These are phyloP conservation scores for Dryoscopus gambensis DNA, from an alignment of 2,113 vertebrate genomes.

Conservation along the genomic window DNA sequence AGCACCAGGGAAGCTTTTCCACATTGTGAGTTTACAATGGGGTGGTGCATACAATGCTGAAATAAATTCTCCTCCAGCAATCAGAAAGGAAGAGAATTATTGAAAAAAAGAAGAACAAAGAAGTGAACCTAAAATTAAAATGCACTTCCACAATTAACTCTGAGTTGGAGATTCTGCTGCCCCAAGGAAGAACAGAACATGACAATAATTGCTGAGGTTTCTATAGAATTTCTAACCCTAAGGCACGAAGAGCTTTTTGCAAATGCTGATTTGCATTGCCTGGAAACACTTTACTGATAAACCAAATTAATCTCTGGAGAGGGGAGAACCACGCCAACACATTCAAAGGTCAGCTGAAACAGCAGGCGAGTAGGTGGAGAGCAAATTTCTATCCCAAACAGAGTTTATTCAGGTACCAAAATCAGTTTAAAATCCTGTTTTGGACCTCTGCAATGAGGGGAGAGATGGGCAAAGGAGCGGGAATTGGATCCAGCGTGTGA, in stretches of 20 bases:
- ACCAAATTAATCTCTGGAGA: neutral
- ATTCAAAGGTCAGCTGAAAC: neutral
- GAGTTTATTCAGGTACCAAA: neutral
- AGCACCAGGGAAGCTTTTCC: neutral
- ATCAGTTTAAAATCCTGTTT: neutral
- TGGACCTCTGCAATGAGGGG: neutral
- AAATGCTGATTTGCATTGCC: neutral
- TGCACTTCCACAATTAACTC: neutral
- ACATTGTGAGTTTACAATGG: neutral
- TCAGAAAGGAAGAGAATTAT: neutral
- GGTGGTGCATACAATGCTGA: neutral
- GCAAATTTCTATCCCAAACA: neutral
- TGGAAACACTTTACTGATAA: neutral
- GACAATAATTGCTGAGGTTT: neutral
- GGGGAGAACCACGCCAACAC: neutral
- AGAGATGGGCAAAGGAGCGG: neutral
- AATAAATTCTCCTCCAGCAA: neutral
- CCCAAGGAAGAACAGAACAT: neutral
- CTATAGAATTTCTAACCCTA: neutral
- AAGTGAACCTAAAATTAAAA: conserved; percentile 15
- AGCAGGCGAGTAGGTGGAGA: neutral
- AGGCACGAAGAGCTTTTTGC: neutral
- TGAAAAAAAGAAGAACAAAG: neutral
- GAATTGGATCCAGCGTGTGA: neutral
- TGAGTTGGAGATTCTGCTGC: neutral